Evolutionary conservation across 2,113 vertebrate genomes (phyloP), one percentile per base, ranked within the genome.

Genomic region (Aythya baeri): DNA sequence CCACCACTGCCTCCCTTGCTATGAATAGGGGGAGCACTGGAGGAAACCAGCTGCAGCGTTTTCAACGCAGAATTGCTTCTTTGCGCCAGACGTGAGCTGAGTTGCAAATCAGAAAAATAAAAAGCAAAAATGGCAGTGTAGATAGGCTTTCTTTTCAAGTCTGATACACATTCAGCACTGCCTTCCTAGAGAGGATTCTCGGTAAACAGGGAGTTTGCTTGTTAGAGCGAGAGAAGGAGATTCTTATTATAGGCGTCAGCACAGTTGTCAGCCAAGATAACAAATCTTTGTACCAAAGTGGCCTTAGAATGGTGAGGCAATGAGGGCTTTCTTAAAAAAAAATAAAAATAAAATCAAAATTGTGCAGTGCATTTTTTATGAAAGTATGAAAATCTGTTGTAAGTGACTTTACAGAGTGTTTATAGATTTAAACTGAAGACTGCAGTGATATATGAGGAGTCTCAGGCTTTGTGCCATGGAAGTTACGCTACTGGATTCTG

Each of bases 181-280:
- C 86, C 95, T 97, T 96, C 95, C 89, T 96, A 88, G 96, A 96
- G 93, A 96, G 86, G 88, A 44, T 91, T 95, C 90, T 95, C 91
- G 2, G 93, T 83, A 97, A 97, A 97, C 92, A 95, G 93, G 94
- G 94, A 93, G 95, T 97, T 97, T 94, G 82, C 94, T 98, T 97
- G 95, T 96, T 93, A 96, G 72, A 96, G 88, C 2, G 7, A 98
- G 94, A 95, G 83, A 96, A 96, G 89, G 91, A 84, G 78, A 96
- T 94, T 97, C 62, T 96, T 96, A 95, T 95, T 96, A 94, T 54
- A 77, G 92, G 78, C 50, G 96, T 92, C 96, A 80, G 83, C 76
- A 66, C 41, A 88, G 75, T 96, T 96, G 90, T 97, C 95, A 96
- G 70, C 89, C 55, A 86, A 94, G 80, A 95, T 88, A 95, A 97